Percentiles rank a stretch among this genome's conserved stretches.
Conservation (phyloP, 2,888 invertebrate genomes). For the Tricholauxania praeusta region DNA sequence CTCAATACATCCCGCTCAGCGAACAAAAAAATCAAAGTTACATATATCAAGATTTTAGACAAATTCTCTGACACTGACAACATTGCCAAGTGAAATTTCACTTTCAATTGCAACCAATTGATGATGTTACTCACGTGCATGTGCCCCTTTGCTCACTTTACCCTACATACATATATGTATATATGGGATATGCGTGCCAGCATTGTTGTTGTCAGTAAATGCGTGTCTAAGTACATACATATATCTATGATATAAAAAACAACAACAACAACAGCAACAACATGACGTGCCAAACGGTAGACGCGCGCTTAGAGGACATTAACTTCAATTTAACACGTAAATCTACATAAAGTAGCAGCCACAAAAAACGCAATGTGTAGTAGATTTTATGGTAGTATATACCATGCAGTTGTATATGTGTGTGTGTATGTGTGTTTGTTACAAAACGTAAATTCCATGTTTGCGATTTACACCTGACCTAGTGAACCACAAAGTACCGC, state of each 20-base stretch:
- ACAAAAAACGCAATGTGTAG: slow-evolving; percentile 27
- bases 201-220: background rate
- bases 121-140: too few species aligned
- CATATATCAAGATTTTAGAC: too few species aligned
- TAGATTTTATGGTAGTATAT: slow-evolving; percentile 1
- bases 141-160: too few species aligned
- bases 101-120: too few species aligned
- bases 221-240: background rate
- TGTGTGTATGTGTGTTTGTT: slow-evolving; percentile 12
- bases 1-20: too few species aligned
- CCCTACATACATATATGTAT: too few species aligned
- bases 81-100: too few species aligned
- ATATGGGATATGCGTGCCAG: too few species aligned
- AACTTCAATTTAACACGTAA: slow-evolving; percentile 34
- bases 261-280: slow-evolving; percentile 23
- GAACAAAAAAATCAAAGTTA: too few species aligned
- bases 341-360: slow-evolving; percentile 24
- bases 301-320: slow-evolving; percentile 32
- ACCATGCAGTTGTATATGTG: background rate
- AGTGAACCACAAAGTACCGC: slow-evolving; percentile 36
- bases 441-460: background rate
- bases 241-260: background rate
- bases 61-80: too few species aligned
- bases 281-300: slow-evolving; percentile 28
- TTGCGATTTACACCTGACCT: slow-evolving; percentile 36